Conservation (phyloP, 2,113 vertebrate genomes). For the Pituophis catenifer region DNA sequence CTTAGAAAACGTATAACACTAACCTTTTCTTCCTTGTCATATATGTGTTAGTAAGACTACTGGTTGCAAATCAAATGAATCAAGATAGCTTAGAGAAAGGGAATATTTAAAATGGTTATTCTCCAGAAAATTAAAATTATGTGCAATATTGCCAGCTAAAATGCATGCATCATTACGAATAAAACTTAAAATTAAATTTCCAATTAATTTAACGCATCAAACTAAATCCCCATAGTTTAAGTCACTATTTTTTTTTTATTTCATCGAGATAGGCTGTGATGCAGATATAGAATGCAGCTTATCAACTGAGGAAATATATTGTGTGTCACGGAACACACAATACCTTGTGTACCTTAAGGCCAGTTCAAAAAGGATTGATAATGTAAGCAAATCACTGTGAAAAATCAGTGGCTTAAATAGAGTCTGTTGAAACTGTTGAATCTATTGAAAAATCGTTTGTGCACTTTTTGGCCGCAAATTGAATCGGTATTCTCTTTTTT, state of each 20-base stretch:
- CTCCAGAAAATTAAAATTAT: neutral
- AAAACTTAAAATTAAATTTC: conserved; percentile 1
- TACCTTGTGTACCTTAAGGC: neutral
- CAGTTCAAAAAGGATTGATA: neutral
- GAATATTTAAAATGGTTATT: neutral
- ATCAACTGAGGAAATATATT: neutral
- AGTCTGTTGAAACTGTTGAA: neutral
- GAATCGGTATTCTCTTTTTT: neutral
- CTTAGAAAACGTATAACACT: neutral
- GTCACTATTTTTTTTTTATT: conserved; percentile 6
- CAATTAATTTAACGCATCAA: neutral
- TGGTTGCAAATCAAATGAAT: neutral
- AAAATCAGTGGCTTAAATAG: neutral
- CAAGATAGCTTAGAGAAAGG: neutral
- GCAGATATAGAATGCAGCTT: neutral
- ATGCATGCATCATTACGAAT: conserved; percentile 9
- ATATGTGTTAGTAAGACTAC: accelerated
- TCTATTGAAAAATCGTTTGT: neutral
- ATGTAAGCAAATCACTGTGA: neutral
- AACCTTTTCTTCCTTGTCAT: neutral
- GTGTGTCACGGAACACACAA: neutral
- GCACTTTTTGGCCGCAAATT: neutral
- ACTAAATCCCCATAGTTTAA: neutral
- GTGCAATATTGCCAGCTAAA: conserved; percentile 4
- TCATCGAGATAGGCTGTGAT: neutral